Evolutionary conservation across 2,888 invertebrate genomes (phyloP).

Genomic region (Plagiodera versicolora): DNA sequence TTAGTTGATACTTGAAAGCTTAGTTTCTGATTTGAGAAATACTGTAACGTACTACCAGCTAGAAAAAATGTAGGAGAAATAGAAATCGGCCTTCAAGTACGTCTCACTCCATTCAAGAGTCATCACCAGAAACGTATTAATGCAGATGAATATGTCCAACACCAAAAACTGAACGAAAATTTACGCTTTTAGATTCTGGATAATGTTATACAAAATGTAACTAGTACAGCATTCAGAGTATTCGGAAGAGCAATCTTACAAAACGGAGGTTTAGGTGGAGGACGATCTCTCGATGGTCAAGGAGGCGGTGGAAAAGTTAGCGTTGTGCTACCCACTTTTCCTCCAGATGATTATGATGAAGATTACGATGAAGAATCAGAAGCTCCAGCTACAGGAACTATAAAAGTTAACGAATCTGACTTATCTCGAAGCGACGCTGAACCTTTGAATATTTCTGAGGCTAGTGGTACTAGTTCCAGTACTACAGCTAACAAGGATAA

Average conservation of each 20-base stretch:
- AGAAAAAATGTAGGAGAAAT: no score
- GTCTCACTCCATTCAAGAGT: no score
- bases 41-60: no score
- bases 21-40: no score
- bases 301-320: conserved; percentile 61
- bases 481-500: no score
- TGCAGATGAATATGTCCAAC: background rate
- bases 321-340: conserved; percentile 68
- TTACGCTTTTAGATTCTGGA: conserved; percentile 65
- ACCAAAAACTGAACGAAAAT: background rate
- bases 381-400: background rate
- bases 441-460: background rate
- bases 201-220: conserved; percentile 75
- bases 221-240: conserved; percentile 71
- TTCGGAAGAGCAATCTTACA: conserved; percentile 75
- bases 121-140: no score
- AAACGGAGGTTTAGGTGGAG: conserved; percentile 59
- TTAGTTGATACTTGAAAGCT: no score
- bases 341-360: conserved; percentile 67
- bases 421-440: background rate
- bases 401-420: background rate
- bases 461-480: background rate
- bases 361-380: conserved; percentile 57
- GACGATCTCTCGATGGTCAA: conserved; percentile 53
- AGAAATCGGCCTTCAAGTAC: no score